Percentiles rank a stretch among this genome's conserved stretches.
phyloP scores from a whole-genome alignment of 1,140 invertebrate genomes.

The Zeugodacus cucurbitae region DNA sequence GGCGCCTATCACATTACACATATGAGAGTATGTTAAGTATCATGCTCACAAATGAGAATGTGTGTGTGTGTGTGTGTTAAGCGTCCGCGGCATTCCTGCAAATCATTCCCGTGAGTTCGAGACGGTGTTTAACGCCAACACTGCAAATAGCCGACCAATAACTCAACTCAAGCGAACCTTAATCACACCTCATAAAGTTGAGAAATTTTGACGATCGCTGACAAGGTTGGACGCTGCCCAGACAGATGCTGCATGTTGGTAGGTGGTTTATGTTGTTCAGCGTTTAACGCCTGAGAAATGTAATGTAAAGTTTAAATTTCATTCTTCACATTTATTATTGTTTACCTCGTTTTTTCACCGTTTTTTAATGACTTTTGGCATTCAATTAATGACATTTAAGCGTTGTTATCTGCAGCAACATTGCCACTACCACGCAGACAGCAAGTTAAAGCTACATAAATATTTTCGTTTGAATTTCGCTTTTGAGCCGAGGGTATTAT shows the following conservation, averaged over 20 bases:
- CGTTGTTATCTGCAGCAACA: slow-evolving; percentile 2
- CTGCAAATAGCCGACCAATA: background rate
- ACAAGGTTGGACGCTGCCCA: background rate
- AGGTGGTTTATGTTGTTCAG: slow-evolving; percentile 14
- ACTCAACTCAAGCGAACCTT: background rate
- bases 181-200: slow-evolving; percentile 33
- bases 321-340: background rate
- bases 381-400: slow-evolving; percentile 21
- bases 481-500: background rate
- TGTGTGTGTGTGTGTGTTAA: background rate
- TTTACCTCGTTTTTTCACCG: background rate
- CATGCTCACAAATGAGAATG: background rate
- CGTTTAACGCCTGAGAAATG: background rate
- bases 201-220: background rate
- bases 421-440: background rate
- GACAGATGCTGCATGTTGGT: background rate
- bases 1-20: slow-evolving; percentile 32
- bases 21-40: background rate
- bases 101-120: slow-evolving; percentile 13
- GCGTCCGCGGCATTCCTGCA: background rate
- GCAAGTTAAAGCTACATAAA: background rate
- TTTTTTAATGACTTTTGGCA: background rate
- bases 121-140: slow-evolving; percentile 18
- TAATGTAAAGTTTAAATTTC: background rate
- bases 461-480: slow-evolving; percentile 7